Base-by-base conservation (phyloP, 1,140 invertebrate genomes). In the Drosophila pectinifera region DNA sequence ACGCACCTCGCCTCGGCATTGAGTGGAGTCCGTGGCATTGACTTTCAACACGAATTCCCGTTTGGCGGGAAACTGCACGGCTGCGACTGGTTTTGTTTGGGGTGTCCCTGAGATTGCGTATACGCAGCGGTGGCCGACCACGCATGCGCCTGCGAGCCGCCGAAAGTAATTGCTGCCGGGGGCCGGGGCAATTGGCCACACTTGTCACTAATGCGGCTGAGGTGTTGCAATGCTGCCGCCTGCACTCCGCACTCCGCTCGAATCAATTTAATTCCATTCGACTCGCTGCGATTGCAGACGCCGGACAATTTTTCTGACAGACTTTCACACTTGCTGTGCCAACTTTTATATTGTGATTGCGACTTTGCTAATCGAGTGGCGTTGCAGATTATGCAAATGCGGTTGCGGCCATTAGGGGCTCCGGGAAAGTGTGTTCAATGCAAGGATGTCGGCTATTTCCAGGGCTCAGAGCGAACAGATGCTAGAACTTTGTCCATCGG, bases 1-100 rank as follows among this genome's bases (percentile, higher is more conserved):
- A 72, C 68, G 65, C 65, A 72, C 51, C 53, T 70, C 36, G 28
- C 51, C 42, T 70, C 36, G 64, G 39, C 61, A 68, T 67, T 68
- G 36, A 20, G 36, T 26, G 16, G 43, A 14, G 46, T 53, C 67
- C 63, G 20, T 69, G 67, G 65, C 68, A 72, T 70, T 72, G 68
- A 72, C 68, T 72, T 72, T 72, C 65, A 46, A 41, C n/a, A 39
- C 42, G 34, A 70, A 26, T 48, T 72, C 68, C 68, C 51, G 68
- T 72, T 57, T 48, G 28, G 42, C 65, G 34, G 46, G 49, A 70
- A 72, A 72, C 68, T 72, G 67, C 64, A 67, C 10, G 18, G 16
- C 43, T 78, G 69, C 79, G 69, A 84, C 80, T 84, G 80, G 80
- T 84, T 78, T 73, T 65, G 51, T 56, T 59, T 45, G 53, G 59